Evolutionary conservation across 2,113 vertebrate genomes (phyloP).

Genomic region (Naja naja): DNA sequence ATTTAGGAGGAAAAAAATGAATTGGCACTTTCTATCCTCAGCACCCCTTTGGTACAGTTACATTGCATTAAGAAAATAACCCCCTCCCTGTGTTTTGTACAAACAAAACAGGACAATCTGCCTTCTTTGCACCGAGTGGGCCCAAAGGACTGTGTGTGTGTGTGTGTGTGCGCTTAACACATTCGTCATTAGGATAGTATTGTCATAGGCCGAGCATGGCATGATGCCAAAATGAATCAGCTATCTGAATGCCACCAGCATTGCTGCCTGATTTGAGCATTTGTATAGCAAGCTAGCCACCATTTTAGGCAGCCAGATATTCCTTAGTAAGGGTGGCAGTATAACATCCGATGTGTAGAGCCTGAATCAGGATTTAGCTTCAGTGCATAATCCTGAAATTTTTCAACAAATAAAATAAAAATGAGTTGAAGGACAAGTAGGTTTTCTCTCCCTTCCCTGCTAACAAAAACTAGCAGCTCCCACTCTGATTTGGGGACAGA

Average conservation of each 20-base stretch:
- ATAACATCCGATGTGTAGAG: neutral
- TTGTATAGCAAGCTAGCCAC: neutral
- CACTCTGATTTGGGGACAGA: neutral
- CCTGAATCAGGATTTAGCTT: neutral
- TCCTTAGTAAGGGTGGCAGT: neutral
- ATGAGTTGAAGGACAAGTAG: neutral
- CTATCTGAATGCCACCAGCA: constrained; percentile 9
- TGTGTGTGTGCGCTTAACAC: neutral
- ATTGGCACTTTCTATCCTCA: neutral
- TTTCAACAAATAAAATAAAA: neutral
- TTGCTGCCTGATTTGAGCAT: neutral
- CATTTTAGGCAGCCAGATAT: neutral
- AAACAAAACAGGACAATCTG: neutral
- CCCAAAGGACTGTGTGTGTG: constrained; percentile 1
- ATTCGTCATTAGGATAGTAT: constrained; percentile 17
- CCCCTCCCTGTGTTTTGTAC: neutral
- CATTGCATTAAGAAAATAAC: neutral
- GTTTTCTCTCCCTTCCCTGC: neutral
- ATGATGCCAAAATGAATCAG: constrained; percentile 30
- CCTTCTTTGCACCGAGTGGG: neutral
- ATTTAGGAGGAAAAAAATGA: neutral
- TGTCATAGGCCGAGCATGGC: constrained; percentile 23
- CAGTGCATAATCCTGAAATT: neutral
- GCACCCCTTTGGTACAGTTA: neutral
- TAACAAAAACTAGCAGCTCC: neutral